Base-by-base conservation (phyloP, 2,113 vertebrate species). In the Thymallus thymallus region DNA sequence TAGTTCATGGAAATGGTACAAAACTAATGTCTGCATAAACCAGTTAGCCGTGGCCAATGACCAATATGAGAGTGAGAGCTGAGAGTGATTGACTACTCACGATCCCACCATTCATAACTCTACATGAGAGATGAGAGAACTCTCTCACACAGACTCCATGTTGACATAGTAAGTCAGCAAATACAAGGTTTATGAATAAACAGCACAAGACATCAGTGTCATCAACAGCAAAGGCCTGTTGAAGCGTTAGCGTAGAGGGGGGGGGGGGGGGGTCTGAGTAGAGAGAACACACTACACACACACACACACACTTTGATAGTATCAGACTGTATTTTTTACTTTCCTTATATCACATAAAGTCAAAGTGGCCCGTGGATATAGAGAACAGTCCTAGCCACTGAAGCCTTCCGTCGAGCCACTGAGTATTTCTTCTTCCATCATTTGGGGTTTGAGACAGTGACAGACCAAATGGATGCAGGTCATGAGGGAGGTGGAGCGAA, bases 401-500 rank as follows among this genome's bases (percentile, higher is more conserved):
- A 0, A 48, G 22, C n/a, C 2, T 24, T 14, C 48, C 18, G 48
- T 5, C 48, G 22, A 51, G 23, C 46, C 46, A 6, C 6, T 51
- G 45, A 48, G 6, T 18, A 18, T 29, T 64, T 64, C 3, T 29
- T 51, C 23, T 7, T 64, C 13, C n/a, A 35, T 61, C 18, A 61
- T 71, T 32, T 6, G 56, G 4, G 16, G 30, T 20, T 62, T 71
- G 6, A 45, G 32, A 41, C 10, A 58, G 71, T 56, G 24, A 5
- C 69, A 72, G 67, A 74, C 73, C 72, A 75, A 72, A 32, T 41
- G 32, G 12, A 23, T 1, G 55, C 58, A 61, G 41, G 68, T 69
- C 66, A 72, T 65, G 65, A 64, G 73, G 48, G 12, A 72, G 71
- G 30, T 46, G 66, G 46, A 61, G 32, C 67, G 20, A 61, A 78